Conservation (phyloP, 2,113 vertebrate species). For the Sphaerodactylus townsendi region DNA sequence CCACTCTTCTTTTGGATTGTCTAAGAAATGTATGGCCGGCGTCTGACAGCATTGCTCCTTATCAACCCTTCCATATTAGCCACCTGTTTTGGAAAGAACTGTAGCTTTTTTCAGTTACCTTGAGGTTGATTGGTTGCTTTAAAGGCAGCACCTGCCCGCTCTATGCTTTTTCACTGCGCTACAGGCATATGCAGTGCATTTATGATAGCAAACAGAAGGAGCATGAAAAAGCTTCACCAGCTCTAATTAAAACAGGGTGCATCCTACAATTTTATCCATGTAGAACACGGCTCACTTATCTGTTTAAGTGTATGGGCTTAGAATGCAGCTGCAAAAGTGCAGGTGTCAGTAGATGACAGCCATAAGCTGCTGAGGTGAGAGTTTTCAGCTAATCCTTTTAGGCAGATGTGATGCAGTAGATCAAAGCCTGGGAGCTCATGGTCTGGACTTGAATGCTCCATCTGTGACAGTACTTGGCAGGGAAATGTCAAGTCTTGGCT, state of each 20-base stretch:
- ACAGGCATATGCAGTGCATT: constrained; percentile 59
- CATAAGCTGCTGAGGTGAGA: constrained; percentile 57
- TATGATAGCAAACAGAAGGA: constrained; percentile 67
- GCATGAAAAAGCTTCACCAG: constrained; percentile 54
- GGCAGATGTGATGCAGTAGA: constrained; percentile 53
- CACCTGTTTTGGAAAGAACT: constrained; percentile 42
- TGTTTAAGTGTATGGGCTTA: constrained; percentile 58
- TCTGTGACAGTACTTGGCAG: neutral
- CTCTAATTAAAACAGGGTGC: constrained; percentile 66
- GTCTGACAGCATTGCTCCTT: neutral
- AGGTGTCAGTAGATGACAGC: constrained; percentile 60
- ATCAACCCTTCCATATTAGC: constrained; percentile 13
- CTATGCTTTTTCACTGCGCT: constrained; percentile 45
- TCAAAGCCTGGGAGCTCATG: constrained; percentile 43
- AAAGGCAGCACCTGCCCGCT: constrained; percentile 54
- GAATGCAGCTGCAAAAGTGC: constrained; percentile 61
- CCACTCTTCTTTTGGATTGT: neutral
- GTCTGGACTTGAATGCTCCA: constrained; percentile 9
- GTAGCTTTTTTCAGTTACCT: constrained; percentile 46
- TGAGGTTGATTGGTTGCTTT: constrained; percentile 55
- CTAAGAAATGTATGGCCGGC: neutral
- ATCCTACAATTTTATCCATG: constrained; percentile 65
- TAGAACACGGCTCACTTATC: constrained; percentile 62
- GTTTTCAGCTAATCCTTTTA: constrained; percentile 55
- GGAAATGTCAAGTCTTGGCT: accelerated